phyloP scores from a whole-genome alignment of 2,888 invertebrate species.

The Hypomecis punctinalis region DNA sequence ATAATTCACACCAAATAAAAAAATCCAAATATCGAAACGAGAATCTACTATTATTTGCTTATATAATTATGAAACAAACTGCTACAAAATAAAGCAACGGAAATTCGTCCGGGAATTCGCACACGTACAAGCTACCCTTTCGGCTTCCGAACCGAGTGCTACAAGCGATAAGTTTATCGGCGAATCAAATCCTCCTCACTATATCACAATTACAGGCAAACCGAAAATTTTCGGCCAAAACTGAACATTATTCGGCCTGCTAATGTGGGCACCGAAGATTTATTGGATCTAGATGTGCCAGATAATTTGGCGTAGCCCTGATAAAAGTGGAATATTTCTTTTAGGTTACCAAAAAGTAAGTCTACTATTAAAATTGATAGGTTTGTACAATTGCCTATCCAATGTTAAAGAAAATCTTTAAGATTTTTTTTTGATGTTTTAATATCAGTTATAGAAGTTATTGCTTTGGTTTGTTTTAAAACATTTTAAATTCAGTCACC shows the following conservation, averaged over 20 bases:
- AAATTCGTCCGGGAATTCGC: constrained; percentile 18
- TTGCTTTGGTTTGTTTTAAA: too few species aligned
- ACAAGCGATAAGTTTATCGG: constrained; percentile 74
- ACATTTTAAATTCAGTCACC: too few species aligned
- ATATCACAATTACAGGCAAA: constrained; percentile 80
- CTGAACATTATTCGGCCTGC: constrained; percentile 70
- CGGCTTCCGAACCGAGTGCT: constrained; percentile 35
- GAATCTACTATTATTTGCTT: background rate
- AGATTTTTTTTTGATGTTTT: too few species aligned
- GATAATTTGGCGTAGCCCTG: constrained; percentile 19
- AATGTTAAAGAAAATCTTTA: too few species aligned
- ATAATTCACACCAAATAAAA: too few species aligned
- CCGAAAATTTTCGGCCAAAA: constrained; percentile 71
- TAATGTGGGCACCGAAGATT: constrained; percentile 58
- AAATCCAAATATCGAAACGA: background rate
- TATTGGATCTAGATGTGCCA: constrained; percentile 49
- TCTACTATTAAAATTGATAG: background rate
- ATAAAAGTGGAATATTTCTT: background rate
- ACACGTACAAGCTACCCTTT: constrained; percentile 36
- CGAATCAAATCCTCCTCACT: constrained; percentile 71
- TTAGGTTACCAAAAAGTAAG: background rate
- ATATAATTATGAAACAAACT: background rate
- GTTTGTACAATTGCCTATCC: too few species aligned
- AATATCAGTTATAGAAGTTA: too few species aligned
- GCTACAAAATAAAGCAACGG: constrained; percentile 8